Evolutionary conservation across 1,140 invertebrate species (phyloP), one percentile per base, ranked within the genome.

Genomic region (Argopecten irradians): DNA sequence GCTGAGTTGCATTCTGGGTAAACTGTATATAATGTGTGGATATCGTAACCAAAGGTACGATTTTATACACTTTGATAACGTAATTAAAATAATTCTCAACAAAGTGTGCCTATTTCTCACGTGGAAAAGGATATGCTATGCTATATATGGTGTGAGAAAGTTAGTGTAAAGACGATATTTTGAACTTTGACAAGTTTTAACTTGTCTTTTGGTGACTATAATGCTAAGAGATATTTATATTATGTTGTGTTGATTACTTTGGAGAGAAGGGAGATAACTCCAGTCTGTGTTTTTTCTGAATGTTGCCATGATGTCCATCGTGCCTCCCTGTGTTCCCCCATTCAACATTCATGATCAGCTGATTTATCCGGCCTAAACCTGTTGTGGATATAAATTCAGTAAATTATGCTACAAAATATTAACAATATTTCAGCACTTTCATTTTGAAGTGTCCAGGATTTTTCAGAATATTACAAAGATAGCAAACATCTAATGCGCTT

Each of bases 241-340:
- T 71, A 8, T 71, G 55, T 71, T 28, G 55, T 71, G 55, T 28
- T 71, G 55, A 28, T 28, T n/a, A 71, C 22, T 71, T 28, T n/a
- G 22, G n/a, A 71, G 11, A 71, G 55, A 71, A 71, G 55, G 55
- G 55, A 71, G 22, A 11, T 28, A 71, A 71, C 55, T 71, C 22
- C 55, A 22, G 13, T 71, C 9, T 1, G n/a, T 71, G 55, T 71
- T 71, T 71, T 11, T 71, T 71, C 55, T 71, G 55, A 71, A 22
- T n/a, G 22, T 71, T 71, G 55, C 55, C n/a, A 71, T 71, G 22
- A 28, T 28, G 55, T 71, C 55, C n/a, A 71, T 28, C 16, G 55
- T 71, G 55, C 55, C 55, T 71, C 55, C 55, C 55, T 71, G 55
- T 71, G 55, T 71, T 71, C 55, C n/a, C 22, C 55, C 55, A 71